These are phyloP conservation scores for Megaustenia siamemsis DNA, from an alignment of 2,888 invertebrate species.

Conservation along the genomic window DNA sequence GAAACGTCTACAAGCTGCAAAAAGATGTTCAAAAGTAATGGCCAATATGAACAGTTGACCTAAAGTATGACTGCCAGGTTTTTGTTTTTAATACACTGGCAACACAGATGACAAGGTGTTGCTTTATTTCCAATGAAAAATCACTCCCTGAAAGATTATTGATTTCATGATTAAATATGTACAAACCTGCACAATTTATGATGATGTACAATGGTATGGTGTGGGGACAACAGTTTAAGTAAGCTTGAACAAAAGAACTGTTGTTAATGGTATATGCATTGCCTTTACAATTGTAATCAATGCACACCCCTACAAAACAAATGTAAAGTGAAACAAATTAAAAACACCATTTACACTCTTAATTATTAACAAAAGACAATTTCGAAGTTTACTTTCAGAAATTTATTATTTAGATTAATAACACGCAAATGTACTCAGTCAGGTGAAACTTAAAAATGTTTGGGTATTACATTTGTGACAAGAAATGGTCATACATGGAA, in stretches of 20 bases:
- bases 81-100: no score
- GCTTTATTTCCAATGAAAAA: constrained; percentile 36
- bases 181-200: constrained; percentile 9
- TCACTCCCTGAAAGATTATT: constrained; percentile 30
- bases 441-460: not conserved
- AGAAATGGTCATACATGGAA: constrained; percentile 1
- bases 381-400: constrained; percentile 3
- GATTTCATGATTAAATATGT: not conserved
- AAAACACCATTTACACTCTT: not conserved
- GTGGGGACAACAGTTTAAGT: not conserved
- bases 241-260: not conserved
- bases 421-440: constrained; percentile 1
- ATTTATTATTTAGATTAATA: constrained; percentile 1
- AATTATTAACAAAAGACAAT: not conserved
- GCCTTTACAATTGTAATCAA: not conserved
- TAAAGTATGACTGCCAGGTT: no score
- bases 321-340: no score
- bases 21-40: no score
- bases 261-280: not conserved
- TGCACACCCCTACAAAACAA: not conserved
- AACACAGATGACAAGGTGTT: not conserved
- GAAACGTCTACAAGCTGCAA: no score
- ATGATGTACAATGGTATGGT: not conserved
- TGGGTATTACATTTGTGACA: constrained; percentile 14
- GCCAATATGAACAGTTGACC: no score